A percentile compares a stretch with the other conserved stretches of the same genome.
phyloP scores from a whole-genome alignment of 2,888 invertebrate genomes.

The Teinopalpus imperialis region DNA sequence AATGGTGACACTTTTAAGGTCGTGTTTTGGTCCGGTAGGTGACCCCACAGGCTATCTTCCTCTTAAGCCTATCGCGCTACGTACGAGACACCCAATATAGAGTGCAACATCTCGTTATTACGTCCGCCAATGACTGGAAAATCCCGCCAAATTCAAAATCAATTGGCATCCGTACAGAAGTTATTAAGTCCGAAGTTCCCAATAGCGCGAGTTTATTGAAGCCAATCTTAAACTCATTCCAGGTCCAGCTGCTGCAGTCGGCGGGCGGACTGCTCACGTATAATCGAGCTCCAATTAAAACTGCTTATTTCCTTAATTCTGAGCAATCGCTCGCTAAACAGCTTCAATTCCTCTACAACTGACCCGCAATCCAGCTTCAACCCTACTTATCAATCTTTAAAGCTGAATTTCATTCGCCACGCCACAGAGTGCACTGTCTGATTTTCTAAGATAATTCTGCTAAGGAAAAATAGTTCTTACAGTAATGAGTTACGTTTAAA shows the following conservation, averaged over 20 bases:
- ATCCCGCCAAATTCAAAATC: not conserved
- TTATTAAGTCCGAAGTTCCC: not conserved
- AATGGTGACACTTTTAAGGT: too few species aligned
- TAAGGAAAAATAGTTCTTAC: slow-evolving; percentile 39
- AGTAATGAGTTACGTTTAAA: slow-evolving; percentile 34
- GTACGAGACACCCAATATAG: too few species aligned
- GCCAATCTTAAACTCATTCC: slow-evolving; percentile 41
- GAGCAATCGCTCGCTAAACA: slow-evolving; percentile 63
- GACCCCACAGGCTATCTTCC: too few species aligned
- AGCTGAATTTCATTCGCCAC: slow-evolving; percentile 29
- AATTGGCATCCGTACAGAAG: not conserved
- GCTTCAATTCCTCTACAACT: slow-evolving; percentile 41
- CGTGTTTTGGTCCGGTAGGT: too few species aligned
- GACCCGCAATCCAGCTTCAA: not conserved
- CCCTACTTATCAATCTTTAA: not conserved
- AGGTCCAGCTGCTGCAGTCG: slow-evolving; percentile 16
- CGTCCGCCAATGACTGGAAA: too few species aligned
- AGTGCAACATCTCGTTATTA: too few species aligned
- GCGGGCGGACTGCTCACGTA: slow-evolving; percentile 50
- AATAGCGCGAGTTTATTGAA: slow-evolving; percentile 16
- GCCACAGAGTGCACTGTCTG: slow-evolving; percentile 29
- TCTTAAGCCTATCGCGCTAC: too few species aligned
- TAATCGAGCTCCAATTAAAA: slow-evolving; percentile 73
- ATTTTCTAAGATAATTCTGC: slow-evolving; percentile 37
- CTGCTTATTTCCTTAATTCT: slow-evolving; percentile 78